Evolutionary conservation across 1,140 invertebrate genomes (phyloP), one percentile per base, ranked within the genome.

Genomic region (Penaeus indicus): DNA sequence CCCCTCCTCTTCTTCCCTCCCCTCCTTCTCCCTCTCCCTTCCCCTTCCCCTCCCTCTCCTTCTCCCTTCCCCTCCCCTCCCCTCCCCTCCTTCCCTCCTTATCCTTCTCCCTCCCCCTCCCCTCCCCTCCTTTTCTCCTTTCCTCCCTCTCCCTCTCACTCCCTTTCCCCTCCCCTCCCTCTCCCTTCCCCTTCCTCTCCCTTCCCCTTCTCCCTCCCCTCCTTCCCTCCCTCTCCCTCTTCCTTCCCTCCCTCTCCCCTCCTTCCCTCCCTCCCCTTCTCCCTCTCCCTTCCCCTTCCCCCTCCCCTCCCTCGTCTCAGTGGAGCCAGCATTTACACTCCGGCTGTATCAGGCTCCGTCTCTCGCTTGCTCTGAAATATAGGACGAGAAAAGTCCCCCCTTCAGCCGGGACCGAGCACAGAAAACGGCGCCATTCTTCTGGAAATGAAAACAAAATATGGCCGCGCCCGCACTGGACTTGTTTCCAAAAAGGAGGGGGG

Each of bases 391-490:
- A 75, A 75, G 69, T 75, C 38, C 69, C 69, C n/a, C 27, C 38
- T 75, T 75, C 69, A 75, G 69, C 69, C 32, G 69, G 69, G 38
- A 32, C 69, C 18, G 25, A 18, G 13, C 38, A 27, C 27, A 27
- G 38, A 38, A 75, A 75, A 75, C 25, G 25, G 25, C 69, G 69
- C 2, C 69, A 32, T 75, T 75, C 69, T 75, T 75, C 21, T 27
- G 69, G 69, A 38, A 75, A 75, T 75, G 69, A 75, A 75, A 75
- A 75, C 69, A 75, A 75, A 75, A 75, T 75, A 75, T 75, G 69
- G 69, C 69, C 38, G 1, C 38, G 67, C 67, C 21, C 19, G 67
- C 7, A 19, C 47, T 54, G 47, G 47, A 54, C 47, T 11, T 54
- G 67, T 32, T 69, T n/a, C 67, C 69, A 32, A 38, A 38, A n/a